Evolutionary conservation across 2,888 invertebrate genomes (phyloP), one percentile per base, ranked within the genome.

Genomic region (Crematogaster levior): DNA sequence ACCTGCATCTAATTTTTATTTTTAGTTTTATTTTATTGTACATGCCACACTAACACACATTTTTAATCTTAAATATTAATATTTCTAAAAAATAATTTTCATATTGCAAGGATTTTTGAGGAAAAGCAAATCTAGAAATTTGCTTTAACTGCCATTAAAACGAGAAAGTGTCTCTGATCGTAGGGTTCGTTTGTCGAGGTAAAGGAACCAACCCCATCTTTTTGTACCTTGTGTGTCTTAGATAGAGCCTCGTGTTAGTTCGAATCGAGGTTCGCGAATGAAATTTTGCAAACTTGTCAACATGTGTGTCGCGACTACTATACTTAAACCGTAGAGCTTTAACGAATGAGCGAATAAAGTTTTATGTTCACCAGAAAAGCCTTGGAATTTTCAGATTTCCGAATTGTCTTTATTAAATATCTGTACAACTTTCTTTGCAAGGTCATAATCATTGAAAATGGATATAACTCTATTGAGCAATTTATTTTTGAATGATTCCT

Each of bases 341-440:
- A 87, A 88, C 80, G 84, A 89, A 90, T 86, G 86, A 91, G 88
- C 83, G 85, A 90, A 89, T 88, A 90, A 90, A 88, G 75, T 82
- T 91, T 93, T 91, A 90, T 89, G 91, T 92, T 93, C 90, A 91
- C 85, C 82, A 77, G 77, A 77, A 66, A 24, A 65, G 37, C 30
- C 24, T 24, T 27, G n/a, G 24, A 51, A 51, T 34, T 66, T 18
- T 48, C 48, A 65, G 10, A 48, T 12, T 34, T 43, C 15, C n/a
- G 10, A 73, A 43, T 24, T 70, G 7, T 27, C 12, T 46, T 24
- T 6, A 12, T 40, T 15, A 40, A n/a, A 30, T 51, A 6, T 65
- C 27, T 40, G 21, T 30, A n/a, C 24, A 30, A 27, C 4, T 30
- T n/a, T n/a, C n/a, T 30, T 48, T 15, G 4, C 18, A 21, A 48